phyloP scores from a whole-genome alignment of 2,888 invertebrate genomes.

The Pollenia labialis region DNA sequence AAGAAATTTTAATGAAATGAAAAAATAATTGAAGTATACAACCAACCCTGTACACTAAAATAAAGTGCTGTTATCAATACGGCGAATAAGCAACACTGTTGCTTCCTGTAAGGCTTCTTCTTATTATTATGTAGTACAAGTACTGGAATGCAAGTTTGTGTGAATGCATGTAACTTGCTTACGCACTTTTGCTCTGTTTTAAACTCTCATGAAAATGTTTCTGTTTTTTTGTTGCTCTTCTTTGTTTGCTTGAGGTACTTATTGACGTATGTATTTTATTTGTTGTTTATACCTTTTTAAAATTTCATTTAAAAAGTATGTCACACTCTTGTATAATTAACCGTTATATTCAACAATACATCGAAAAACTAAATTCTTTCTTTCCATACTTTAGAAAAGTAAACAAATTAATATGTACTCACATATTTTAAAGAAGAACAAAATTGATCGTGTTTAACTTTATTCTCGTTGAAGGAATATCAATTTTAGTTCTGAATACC shows the following conservation, averaged over 20 bases:
- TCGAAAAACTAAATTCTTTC: neutral
- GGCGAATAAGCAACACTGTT: neutral
- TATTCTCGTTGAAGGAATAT: conserved; percentile 59
- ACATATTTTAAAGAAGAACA: conserved; percentile 15
- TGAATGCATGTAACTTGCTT: neutral
- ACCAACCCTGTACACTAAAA: conserved; percentile 32
- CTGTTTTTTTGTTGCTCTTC: conserved; percentile 6
- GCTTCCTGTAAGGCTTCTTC: conserved; percentile 14
- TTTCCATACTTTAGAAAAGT: too few relatives aligned
- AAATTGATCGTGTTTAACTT: conserved; percentile 31
- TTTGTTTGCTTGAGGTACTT: conserved; percentile 12
- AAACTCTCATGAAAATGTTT: neutral
- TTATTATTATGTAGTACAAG: neutral
- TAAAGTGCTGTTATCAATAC: conserved; percentile 4
- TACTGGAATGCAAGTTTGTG: neutral
- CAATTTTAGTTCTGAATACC: conserved; percentile 27
- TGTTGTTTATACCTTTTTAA: neutral
- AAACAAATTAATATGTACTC: too few relatives aligned
- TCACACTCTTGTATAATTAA: conserved; percentile 51
- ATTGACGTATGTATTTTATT: neutral
- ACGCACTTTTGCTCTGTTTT: neutral
- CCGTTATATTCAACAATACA: conserved; percentile 38
- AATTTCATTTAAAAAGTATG: conserved; percentile 55
- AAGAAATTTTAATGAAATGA: conserved; percentile 11
- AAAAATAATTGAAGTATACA: neutral